Evolutionary conservation across 2,113 vertebrate genomes (phyloP).

Genomic region (Pollimyrus isidori): DNA sequence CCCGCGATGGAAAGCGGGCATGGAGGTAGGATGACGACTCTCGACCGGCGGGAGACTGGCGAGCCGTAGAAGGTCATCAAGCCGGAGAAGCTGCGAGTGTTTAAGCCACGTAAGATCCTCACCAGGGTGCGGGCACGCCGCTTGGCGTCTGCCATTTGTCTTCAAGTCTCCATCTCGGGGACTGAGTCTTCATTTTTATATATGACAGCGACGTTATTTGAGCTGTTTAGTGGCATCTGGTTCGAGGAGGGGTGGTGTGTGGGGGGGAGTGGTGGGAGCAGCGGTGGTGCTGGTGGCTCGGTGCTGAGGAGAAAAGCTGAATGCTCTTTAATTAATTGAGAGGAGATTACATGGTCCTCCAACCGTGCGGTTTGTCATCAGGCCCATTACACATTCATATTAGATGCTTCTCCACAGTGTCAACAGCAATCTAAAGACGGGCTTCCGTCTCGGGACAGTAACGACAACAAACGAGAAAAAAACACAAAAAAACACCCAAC

Average conservation of each 20-base stretch:
- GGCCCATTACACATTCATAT: slow-evolving; percentile 99
- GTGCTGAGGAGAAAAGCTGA: slow-evolving; percentile 45
- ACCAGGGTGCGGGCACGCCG: slow-evolving; percentile 70
- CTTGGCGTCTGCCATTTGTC: slow-evolving; percentile 85
- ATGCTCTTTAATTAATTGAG: slow-evolving; percentile 99
- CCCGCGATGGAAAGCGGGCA: neutral
- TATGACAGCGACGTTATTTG: slow-evolving; percentile 91
- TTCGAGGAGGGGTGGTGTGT: slow-evolving; percentile 45
- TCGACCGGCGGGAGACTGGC: slow-evolving; percentile 66
- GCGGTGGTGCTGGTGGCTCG: neutral
- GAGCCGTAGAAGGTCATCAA: slow-evolving; percentile 75
- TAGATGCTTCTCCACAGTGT: slow-evolving; percentile 99
- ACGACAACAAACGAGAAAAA: slow-evolving; percentile 79
- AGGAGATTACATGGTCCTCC: slow-evolving; percentile 99
- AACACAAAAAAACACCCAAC: slow-evolving; percentile 77
- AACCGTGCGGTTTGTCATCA: slow-evolving; percentile 99
- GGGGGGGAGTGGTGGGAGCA: slow-evolving; percentile 17
- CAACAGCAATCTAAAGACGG: slow-evolving; percentile 98
- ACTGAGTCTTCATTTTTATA: slow-evolving; percentile 94
- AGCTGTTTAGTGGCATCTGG: slow-evolving; percentile 95
- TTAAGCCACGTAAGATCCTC: slow-evolving; percentile 67
- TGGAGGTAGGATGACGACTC: slow-evolving; percentile 34
- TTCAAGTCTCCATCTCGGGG: slow-evolving; percentile 84
- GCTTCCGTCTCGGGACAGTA: slow-evolving; percentile 71
- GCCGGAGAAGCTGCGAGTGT: slow-evolving; percentile 75